Conservation (phyloP, 2,888 invertebrate genomes). For the Lissonota sp. region DNA sequence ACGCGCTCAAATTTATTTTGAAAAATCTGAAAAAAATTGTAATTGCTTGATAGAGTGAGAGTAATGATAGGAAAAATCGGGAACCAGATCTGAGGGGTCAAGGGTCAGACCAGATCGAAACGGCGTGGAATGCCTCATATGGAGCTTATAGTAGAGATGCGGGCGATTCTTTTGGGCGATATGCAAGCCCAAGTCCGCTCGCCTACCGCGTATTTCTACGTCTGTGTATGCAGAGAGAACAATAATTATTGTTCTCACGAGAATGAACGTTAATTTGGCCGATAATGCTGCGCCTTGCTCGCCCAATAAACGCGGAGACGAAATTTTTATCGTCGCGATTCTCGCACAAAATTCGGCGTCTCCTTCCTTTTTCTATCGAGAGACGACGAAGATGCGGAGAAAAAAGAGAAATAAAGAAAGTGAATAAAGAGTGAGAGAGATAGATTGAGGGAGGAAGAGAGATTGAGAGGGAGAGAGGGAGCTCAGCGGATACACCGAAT, state of each 20-base stretch:
- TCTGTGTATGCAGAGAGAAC: constrained; percentile 51
- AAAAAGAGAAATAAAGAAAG: constrained; percentile 27
- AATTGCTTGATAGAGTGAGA: no score
- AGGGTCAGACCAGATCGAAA: no score
- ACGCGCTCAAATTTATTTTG: no score
- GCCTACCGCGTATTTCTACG: constrained; percentile 3
- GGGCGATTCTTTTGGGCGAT: constrained; percentile 59
- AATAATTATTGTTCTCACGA: constrained; percentile 68
- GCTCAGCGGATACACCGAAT: constrained; percentile 67
- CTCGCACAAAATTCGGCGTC: constrained; percentile 35
- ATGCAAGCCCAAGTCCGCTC: constrained; percentile 37
- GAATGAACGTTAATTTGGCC: constrained; percentile 34
- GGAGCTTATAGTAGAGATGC: constrained; percentile 34
- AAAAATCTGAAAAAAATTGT: no score
- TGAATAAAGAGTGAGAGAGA: constrained; percentile 5
- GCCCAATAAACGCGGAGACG: constrained; percentile 26
- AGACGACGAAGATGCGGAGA: constrained; percentile 29
- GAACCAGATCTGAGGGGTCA: no score
- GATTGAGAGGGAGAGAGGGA: background rate
- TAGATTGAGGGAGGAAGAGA: background rate
- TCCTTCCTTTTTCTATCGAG: constrained; percentile 34
- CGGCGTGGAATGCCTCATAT: no score
- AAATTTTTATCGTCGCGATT: constrained; percentile 63
- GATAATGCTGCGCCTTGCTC: background rate
- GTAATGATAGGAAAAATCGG: no score